A percentile compares a stretch with the other conserved stretches of the same genome.
phyloP scores from a whole-genome alignment of 2,113 vertebrate genomes.

The Megalops atlanticus region DNA sequence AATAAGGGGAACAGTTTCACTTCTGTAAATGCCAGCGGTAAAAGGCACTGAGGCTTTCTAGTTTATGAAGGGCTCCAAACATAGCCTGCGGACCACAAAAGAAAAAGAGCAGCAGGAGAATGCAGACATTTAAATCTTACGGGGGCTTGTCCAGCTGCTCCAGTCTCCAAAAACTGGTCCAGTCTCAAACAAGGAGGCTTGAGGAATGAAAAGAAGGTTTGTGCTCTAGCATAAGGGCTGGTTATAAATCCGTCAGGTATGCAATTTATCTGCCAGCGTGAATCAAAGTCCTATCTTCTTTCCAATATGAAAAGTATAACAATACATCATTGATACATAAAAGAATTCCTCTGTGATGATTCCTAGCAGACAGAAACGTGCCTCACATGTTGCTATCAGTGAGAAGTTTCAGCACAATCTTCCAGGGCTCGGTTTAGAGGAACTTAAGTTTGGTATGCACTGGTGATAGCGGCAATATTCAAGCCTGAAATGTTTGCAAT shows the following conservation, averaged over 20 bases:
- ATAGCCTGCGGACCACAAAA: neutral
- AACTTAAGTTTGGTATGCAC: neutral
- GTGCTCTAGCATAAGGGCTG: neutral
- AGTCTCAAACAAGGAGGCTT: neutral
- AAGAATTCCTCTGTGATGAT: too few relatives aligned
- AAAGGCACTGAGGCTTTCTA: neutral
- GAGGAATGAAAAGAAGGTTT: neutral
- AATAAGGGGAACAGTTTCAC: neutral
- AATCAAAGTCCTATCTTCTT: neutral
- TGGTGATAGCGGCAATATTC: neutral
- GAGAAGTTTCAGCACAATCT: neutral
- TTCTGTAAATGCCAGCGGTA: neutral
- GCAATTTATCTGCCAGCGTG: neutral
- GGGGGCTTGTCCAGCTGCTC: neutral
- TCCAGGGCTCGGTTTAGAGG: neutral
- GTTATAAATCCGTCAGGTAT: slow-evolving; percentile 12
- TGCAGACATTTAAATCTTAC: neutral
- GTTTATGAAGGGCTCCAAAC: neutral
- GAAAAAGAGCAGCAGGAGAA: neutral
- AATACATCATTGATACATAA: neutral
- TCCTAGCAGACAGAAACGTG: neutral
- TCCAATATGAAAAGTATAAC: neutral
- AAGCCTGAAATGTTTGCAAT: neutral
- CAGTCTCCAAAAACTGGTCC: neutral
- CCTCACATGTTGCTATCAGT: neutral